Percentiles rank a stretch among this genome's conserved stretches.
Conservation (phyloP, 1,140 invertebrate species). For the Zaprionus davidi region DNA sequence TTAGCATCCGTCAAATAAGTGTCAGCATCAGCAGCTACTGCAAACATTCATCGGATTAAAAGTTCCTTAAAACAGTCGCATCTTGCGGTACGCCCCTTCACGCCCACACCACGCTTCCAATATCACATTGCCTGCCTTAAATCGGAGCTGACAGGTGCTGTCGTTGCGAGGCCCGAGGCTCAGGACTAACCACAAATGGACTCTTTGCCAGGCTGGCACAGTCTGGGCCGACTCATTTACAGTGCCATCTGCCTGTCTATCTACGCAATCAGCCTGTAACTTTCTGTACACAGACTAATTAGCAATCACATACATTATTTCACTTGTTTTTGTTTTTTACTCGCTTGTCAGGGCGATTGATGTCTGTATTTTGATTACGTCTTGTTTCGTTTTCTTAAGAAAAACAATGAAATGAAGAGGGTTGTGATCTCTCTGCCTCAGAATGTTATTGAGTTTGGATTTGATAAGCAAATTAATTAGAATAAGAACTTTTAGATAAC, state of each 20-base stretch:
- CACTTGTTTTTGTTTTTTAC: slow-evolving; percentile 1
- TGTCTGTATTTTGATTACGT: neutral
- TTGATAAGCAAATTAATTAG: neutral
- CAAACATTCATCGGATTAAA: slow-evolving; percentile 38
- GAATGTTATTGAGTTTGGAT: neutral
- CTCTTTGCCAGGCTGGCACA: slow-evolving; percentile 1
- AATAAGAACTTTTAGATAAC: neutral
- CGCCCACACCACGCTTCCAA: neutral
- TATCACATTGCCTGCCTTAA: slow-evolving; percentile 34
- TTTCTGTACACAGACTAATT: slow-evolving; percentile 1
- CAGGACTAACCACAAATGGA: slow-evolving; percentile 35
- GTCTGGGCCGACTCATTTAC: neutral
- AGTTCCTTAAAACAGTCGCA: slow-evolving; percentile 21
- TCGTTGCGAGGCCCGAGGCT: slow-evolving; percentile 22
- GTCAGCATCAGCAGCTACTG: slow-evolving; percentile 50
- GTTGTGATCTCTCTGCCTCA: neutral
- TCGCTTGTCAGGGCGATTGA: neutral
- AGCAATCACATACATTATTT: slow-evolving; percentile 12
- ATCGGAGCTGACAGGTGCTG: slow-evolving; percentile 61
- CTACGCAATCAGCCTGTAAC: neutral
- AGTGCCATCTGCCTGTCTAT: neutral
- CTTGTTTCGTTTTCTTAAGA: neutral
- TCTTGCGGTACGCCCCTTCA: slow-evolving; percentile 27
- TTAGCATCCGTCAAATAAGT: slow-evolving; percentile 65
- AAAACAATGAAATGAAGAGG: neutral